A percentile compares a stretch with the other conserved stretches of the same genome.
Conservation (phyloP, 2,888 invertebrate genomes). For the Tortricodes alternella region DNA sequence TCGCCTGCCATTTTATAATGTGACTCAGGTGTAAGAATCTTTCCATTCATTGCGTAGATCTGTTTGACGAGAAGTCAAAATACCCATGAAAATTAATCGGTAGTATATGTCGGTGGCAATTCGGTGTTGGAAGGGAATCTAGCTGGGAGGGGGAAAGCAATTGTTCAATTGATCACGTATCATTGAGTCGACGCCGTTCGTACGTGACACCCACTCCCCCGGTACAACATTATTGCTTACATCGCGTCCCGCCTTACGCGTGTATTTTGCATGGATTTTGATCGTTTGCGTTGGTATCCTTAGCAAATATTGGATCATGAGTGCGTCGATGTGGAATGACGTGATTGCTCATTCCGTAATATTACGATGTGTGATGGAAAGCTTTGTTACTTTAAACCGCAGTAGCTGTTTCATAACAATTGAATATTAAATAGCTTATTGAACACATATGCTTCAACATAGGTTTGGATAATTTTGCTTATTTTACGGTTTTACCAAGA, state of each 20-base stretch:
- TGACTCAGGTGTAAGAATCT: too few species aligned
- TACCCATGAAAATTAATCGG: constrained; percentile 16
- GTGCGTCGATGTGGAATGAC: constrained; percentile 19
- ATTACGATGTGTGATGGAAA: constrained; percentile 1
- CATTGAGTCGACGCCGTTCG: constrained; percentile 38
- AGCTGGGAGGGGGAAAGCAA: constrained; percentile 43
- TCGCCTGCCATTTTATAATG: too few species aligned
- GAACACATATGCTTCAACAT: too few species aligned
- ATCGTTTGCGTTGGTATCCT: constrained; percentile 18
- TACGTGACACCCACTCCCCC: constrained; percentile 28
- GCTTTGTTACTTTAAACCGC: too few species aligned
- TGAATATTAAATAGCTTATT: too few species aligned
- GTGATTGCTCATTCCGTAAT: constrained; percentile 16
- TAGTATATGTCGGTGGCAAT: constrained; percentile 9
- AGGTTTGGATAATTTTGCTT: too few species aligned
- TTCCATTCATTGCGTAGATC: too few species aligned
- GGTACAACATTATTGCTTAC: constrained; percentile 27
- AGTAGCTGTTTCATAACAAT: too few species aligned
- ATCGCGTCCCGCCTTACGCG: constrained; percentile 19
- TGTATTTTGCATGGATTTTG: constrained; percentile 29
- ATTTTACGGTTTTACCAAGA: too few species aligned
- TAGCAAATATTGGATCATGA: constrained; percentile 28
- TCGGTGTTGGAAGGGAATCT: constrained; percentile 3
- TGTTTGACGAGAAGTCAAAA: constrained; percentile 19
- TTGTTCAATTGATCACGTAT: constrained; percentile 61